Evolutionary conservation across 2,797 vertebrate genomes (phyloP).

Genomic region (Parotocinclus haroldoi): DNA sequence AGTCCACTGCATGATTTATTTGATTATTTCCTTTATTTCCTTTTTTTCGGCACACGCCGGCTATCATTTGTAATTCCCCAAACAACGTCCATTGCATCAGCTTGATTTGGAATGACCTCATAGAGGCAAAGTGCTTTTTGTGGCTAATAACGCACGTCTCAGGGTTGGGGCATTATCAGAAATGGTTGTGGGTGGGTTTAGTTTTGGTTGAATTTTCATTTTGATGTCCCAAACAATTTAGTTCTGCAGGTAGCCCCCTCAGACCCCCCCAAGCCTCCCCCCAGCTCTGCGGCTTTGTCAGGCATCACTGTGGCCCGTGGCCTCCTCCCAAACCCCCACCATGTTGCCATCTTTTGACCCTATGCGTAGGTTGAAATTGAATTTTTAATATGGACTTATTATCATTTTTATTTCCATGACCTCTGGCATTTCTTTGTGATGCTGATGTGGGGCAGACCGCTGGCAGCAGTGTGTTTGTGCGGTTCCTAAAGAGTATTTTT

Average conservation of each 20-base stretch:
- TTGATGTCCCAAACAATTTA: constrained; percentile 49
- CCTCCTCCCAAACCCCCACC: constrained; percentile 45
- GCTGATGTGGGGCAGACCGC: constrained; percentile 41
- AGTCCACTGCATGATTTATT: constrained; percentile 65
- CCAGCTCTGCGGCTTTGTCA: constrained; percentile 64
- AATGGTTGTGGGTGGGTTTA: constrained; percentile 56
- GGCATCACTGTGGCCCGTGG: constrained; percentile 60
- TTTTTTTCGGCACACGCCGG: constrained; percentile 55
- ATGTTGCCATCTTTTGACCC: constrained; percentile 69
- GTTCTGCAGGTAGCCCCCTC: constrained; percentile 35
- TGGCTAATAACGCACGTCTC: constrained; percentile 67
- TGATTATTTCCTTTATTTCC: constrained; percentile 69
- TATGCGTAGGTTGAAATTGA: constrained; percentile 63
- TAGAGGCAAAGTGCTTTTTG: constrained; percentile 58
- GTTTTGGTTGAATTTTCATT: constrained; percentile 62
- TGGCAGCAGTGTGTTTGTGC: constrained; percentile 39
- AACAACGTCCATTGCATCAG: constrained; percentile 49
- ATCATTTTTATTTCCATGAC: constrained; percentile 73
- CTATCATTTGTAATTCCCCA: constrained; percentile 72
- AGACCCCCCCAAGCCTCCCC: constrained; percentile 36
- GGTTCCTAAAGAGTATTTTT: constrained; percentile 16
- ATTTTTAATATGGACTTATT: constrained; percentile 73
- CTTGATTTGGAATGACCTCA: constrained; percentile 64
- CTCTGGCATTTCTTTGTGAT: constrained; percentile 63
- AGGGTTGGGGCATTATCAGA: constrained; percentile 68